A percentile compares a stretch with the other conserved stretches of the same genome.
Conservation (phyloP, 2,113 vertebrate genomes). For the Carlito syrichta region DNA sequence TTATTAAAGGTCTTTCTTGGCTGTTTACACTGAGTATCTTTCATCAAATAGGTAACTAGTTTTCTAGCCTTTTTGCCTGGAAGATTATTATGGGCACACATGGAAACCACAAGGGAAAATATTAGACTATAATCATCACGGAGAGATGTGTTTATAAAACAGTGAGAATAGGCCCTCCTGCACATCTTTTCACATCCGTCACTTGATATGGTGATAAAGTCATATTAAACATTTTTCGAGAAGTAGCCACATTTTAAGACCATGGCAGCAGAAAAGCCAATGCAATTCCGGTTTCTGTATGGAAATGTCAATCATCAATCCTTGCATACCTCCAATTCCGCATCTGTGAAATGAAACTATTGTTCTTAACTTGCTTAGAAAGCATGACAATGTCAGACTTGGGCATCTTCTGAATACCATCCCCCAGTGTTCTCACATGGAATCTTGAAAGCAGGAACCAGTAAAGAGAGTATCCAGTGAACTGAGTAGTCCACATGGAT, state of each 20-base stretch:
- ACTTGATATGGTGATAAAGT: background rate
- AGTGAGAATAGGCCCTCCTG: background rate
- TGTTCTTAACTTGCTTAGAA: background rate
- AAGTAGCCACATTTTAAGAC: background rate
- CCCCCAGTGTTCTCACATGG: background rate
- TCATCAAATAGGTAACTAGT: background rate
- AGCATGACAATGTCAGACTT: background rate
- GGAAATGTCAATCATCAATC: background rate
- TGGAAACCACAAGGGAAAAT: background rate
- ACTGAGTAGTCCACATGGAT: background rate
- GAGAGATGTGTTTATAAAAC: background rate
- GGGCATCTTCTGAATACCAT: background rate
- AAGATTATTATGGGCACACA: background rate
- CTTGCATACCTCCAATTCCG: background rate
- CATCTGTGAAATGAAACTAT: background rate
- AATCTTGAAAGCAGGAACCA: background rate
- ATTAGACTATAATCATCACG: background rate
- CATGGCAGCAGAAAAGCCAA: background rate
- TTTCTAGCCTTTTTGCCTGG: background rate
- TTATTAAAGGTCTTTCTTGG: background rate
- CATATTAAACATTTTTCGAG: background rate
- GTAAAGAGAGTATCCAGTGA: background rate
- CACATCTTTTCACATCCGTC: background rate
- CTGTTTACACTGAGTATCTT: background rate
- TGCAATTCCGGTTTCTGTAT: background rate